These are phyloP conservation scores for Rhopalosiphum padi DNA, from an alignment of 1,140 invertebrate species.

Conservation along the genomic window DNA sequence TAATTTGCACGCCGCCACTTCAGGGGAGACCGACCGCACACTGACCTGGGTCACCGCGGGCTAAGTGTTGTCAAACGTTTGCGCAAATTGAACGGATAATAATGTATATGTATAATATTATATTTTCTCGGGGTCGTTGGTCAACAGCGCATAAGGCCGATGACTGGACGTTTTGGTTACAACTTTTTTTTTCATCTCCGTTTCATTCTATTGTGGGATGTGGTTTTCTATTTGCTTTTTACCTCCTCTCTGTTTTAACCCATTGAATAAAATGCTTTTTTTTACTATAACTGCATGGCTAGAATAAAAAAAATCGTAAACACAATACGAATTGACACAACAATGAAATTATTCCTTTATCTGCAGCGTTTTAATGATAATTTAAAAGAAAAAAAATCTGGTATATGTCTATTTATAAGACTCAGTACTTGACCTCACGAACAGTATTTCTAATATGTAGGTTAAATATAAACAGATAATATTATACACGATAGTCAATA, in stretches of 20 bases:
- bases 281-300: background rate
- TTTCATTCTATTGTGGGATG: background rate
- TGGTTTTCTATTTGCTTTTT: background rate
- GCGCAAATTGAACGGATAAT: conserved; percentile 27
- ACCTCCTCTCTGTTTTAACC: background rate
- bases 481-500: background rate
- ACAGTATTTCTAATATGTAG: background rate
- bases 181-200: background rate
- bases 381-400: background rate
- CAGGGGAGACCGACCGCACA: conserved; percentile 23
- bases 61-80: conserved; percentile 45
- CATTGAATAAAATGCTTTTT: background rate
- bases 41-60: conserved; percentile 50
- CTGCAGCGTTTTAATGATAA: background rate
- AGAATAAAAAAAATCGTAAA: background rate
- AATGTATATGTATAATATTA: background rate
- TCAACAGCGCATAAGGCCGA: conserved; percentile 39
- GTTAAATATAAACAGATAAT: background rate
- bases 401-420: background rate
- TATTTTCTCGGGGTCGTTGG: conserved; percentile 42
- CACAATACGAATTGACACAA: background rate
- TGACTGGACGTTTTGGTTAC: conserved; percentile 35
- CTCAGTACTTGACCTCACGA: conserved; percentile 16
- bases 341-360: conserved; percentile 12
- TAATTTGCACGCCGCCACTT: conserved; percentile 24